Evolutionary conservation across 2,888 invertebrate species (phyloP), one percentile per base, ranked within the genome.

Genomic region (Pachliopta kotzebuea): DNA sequence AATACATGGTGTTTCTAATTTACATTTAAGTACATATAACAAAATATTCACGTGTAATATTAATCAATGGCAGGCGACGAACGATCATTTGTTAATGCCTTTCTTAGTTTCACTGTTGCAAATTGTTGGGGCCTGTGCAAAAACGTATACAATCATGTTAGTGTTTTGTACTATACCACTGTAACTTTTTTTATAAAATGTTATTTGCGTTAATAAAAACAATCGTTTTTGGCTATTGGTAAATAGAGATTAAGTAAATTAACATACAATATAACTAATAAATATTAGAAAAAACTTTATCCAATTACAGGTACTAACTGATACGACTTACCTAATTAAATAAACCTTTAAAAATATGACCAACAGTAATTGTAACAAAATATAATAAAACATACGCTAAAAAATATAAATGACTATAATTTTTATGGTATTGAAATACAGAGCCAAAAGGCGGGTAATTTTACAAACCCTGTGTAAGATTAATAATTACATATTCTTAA

Each of bases 91-190:
- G 96, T 96, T 92, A 96, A 95, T 78, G 96, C 95, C 93, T 96
- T 96, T 85, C 96, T 94, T 84, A 97, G 94, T 92, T 97, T 97
- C 84, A 97, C 96, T 69, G 97, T 97, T 68, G 97, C 96, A 84
- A 97, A 97, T 86, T 96, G 95, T 86, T 96, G 96, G 79, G 95
- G 94, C 93, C 96, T 97, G 95, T 70, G 89, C 90, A 73, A 65
- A 76, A 78, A 65, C 21, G 54, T 29, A 65, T 64, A 67, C 31
- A 67, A 67, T 60, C 60, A 63, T 67, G 65, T 67, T 59, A 62
- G 20, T 61, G 45, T 23, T 63, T 63, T 59, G 59, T 63, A 56
- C 56, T 60, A 31, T 49, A 58, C 20, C 55, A 24, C 18, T 26
- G n/a, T 53, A 37, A 8, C 54, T 0, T 18, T 24, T 56, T 37